Conservation (phyloP, 2,797 vertebrate genomes). For the Muraenolepis orangiensis region DNA sequence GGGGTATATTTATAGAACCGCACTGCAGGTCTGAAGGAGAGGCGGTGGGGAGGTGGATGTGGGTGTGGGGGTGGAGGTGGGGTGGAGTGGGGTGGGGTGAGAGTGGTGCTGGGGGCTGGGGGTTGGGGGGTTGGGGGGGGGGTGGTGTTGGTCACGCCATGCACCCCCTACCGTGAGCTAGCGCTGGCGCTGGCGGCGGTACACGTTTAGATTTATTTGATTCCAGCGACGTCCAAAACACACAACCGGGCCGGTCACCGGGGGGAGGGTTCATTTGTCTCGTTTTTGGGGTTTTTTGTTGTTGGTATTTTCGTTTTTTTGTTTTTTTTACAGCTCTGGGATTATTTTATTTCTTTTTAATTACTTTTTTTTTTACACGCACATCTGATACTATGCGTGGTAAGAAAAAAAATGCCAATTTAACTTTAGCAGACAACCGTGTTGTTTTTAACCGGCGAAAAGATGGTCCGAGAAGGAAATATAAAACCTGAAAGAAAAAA, state of each 20-base stretch:
- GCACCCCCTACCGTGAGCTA: background rate
- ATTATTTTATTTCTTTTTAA: background rate
- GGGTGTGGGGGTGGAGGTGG: background rate
- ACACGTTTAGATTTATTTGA: background rate
- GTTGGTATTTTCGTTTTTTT: background rate
- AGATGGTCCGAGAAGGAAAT: background rate
- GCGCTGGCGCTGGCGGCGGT: background rate
- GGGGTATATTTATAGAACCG: no score
- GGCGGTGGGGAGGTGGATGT: no score
- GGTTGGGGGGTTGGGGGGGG: background rate
- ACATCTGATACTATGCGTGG: conserved; percentile 1
- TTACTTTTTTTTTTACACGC: background rate
- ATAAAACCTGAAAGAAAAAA: background rate
- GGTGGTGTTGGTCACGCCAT: background rate
- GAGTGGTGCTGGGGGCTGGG: background rate
- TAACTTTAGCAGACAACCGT: background rate
- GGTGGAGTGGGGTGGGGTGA: background rate
- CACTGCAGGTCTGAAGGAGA: no score
- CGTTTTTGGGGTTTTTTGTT: background rate
- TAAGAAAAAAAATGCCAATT: background rate
- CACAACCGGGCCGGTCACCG: no score
- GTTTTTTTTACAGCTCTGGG: background rate
- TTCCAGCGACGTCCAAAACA: background rate
- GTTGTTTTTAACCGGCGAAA: background rate
- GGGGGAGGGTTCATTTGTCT: background rate